phyloP scores from a whole-genome alignment of 2,797 vertebrate genomes.

The Cyprinodon diabolis region DNA sequence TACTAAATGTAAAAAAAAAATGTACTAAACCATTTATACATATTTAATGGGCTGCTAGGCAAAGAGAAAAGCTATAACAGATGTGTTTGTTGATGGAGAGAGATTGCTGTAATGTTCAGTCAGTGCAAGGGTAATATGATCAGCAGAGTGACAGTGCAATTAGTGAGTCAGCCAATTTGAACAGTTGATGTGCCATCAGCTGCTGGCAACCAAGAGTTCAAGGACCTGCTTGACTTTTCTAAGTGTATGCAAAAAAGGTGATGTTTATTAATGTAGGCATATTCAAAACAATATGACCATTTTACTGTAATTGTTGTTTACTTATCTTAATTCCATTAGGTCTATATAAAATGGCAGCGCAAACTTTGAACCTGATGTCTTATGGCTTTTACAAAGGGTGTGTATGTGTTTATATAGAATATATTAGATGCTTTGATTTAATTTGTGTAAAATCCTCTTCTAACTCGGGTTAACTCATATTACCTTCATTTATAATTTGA shows the following conservation, averaged over 20 bases:
- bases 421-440: too few species aligned
- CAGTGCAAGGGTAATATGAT: constrained; percentile 18
- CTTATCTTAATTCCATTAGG: neutral
- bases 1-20: neutral
- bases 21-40: neutral
- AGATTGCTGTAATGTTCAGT: constrained; percentile 9
- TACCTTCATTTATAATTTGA: too few species aligned
- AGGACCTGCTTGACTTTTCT: neutral
- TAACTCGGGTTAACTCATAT: too few species aligned
- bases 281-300: neutral
- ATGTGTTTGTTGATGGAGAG: constrained; percentile 11
- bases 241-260: neutral
- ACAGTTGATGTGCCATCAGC: constrained; percentile 21
- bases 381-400: neutral
- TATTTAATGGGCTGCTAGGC: constrained; percentile 11
- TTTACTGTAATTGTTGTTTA: neutral
- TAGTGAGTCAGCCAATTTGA: constrained; percentile 16
- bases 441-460: too few species aligned
- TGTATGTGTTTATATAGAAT: neutral
- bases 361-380: neutral
- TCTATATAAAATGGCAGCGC: neutral
- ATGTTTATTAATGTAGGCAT: neutral
- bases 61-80: constrained; percentile 15
- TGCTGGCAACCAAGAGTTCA: neutral
- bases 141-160: constrained; percentile 7